phyloP scores from a whole-genome alignment of 1,140 invertebrate species.

The Pseudomyrmex gracilis region DNA sequence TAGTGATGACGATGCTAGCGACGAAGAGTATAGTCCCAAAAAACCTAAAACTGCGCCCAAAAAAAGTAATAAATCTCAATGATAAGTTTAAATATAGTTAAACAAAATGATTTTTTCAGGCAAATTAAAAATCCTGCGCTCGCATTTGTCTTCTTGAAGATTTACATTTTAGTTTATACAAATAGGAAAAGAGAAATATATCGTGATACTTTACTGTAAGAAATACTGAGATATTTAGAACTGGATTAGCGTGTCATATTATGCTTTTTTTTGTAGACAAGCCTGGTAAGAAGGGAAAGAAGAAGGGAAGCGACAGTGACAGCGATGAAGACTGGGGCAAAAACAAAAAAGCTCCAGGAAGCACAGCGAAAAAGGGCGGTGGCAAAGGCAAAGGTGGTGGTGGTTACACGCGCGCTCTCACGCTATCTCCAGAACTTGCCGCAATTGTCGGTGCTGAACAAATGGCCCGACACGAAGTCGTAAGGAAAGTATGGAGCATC shows the following conservation, averaged over 20 bases:
- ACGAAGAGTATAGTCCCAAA: slow-evolving; percentile 90
- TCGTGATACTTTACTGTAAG: no score
- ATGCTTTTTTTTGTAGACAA: slow-evolving; percentile 72
- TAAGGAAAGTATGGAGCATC: slow-evolving; percentile 96
- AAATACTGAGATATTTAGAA: no score
- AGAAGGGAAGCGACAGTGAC: slow-evolving; percentile 91
- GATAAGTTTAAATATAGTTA: no score
- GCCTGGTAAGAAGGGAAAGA: slow-evolving; percentile 88
- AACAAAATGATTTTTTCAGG: no score
- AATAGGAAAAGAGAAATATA: no score
- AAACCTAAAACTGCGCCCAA: slow-evolving; percentile 85
- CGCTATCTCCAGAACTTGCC: slow-evolving; percentile 94
- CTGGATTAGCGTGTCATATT: background rate
- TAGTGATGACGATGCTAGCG: slow-evolving; percentile 88
- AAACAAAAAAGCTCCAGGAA: slow-evolving; percentile 85
- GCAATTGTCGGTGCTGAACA: slow-evolving; percentile 93
- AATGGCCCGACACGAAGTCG: slow-evolving; percentile 96
- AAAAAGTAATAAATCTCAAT: slow-evolving; percentile 76
- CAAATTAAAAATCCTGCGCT: no score
- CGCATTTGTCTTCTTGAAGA: no score
- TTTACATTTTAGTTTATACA: no score
- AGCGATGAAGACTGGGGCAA: slow-evolving; percentile 93
- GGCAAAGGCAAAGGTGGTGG: slow-evolving; percentile 89
- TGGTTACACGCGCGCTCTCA: slow-evolving; percentile 93
- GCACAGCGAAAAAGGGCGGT: slow-evolving; percentile 83